phyloP scores from a whole-genome alignment of 2,888 invertebrate genomes.

The Aleiodes leptofemur region DNA sequence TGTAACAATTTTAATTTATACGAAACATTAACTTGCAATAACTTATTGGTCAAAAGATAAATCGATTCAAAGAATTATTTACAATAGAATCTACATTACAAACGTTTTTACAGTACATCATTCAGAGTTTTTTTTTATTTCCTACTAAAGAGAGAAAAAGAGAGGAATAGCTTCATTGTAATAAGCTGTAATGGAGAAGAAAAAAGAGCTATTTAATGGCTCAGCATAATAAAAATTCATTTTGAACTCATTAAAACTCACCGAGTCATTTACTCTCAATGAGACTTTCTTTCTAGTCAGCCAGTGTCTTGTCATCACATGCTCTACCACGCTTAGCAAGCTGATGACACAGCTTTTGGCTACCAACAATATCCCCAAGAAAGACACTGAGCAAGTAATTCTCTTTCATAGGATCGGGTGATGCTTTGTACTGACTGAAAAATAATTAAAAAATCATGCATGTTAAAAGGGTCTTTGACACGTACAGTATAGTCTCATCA shows the following conservation, averaged over 20 bases:
- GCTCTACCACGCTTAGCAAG: constrained; percentile 83
- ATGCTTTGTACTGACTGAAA: constrained; percentile 86
- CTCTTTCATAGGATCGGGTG: constrained; percentile 82
- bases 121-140: constrained; percentile 1
- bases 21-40: neutral
- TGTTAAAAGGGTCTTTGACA: constrained; percentile 26
- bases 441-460: constrained; percentile 42
- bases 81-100: neutral
- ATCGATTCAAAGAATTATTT: neutral
- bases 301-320: constrained; percentile 73
- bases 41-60: neutral
- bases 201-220: neutral
- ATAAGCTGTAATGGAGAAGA: neutral
- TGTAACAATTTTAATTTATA: neutral
- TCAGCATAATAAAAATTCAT: neutral
- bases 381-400: constrained; percentile 91
- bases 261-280: neutral
- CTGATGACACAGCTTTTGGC: constrained; percentile 87
- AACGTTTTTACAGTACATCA: constrained; percentile 14
- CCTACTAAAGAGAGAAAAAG: too few species aligned
- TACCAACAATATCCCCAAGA: constrained; percentile 89
- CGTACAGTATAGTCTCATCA: neutral
- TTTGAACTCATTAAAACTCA: constrained; percentile 11
- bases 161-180: constrained; percentile 1
- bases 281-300: constrained; percentile 47